Conservation (phyloP, 2,888 invertebrate genomes). For the Ferdinandea cuprea region DNA sequence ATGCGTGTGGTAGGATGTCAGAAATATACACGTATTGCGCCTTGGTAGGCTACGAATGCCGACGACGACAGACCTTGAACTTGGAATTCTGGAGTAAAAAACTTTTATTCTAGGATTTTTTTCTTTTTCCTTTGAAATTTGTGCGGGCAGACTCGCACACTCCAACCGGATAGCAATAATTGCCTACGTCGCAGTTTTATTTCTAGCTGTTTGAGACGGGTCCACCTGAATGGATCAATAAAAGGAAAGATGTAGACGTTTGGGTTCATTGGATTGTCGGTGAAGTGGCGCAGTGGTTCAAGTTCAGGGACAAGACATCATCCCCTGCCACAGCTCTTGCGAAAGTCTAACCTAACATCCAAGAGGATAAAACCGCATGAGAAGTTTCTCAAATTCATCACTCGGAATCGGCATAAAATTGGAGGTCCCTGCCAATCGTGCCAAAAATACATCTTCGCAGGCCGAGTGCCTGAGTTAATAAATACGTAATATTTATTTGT, state of each 20-base stretch:
- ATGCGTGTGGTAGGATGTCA: constrained; percentile 15
- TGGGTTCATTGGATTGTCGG: no score
- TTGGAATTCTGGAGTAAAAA: constrained; percentile 71
- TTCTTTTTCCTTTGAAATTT: no score
- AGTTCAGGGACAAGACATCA: background rate
- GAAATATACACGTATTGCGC: constrained; percentile 39
- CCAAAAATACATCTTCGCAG: no score
- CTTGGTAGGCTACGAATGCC: constrained; percentile 27
- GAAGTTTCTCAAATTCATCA: no score
- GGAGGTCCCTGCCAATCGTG: no score
- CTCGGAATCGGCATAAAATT: no score
- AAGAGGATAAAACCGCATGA: no score
- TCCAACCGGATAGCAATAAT: constrained; percentile 42
- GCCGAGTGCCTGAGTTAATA: no score
- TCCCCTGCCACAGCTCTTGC: background rate
- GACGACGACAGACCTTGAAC: constrained; percentile 71
- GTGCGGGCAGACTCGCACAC: constrained; percentile 40
- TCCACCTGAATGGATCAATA: constrained; percentile 41
- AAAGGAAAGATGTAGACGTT: constrained; percentile 36
- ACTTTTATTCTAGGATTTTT: constrained; percentile 58
- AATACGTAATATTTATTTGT: no score
- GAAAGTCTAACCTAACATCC: no score
- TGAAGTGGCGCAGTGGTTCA: constrained; percentile 21
- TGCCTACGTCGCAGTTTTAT: constrained; percentile 28
- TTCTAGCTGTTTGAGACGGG: no score